Evolutionary conservation across 23 tunicate species (phyloP).

Genomic region (Oikopleura albicans): DNA sequence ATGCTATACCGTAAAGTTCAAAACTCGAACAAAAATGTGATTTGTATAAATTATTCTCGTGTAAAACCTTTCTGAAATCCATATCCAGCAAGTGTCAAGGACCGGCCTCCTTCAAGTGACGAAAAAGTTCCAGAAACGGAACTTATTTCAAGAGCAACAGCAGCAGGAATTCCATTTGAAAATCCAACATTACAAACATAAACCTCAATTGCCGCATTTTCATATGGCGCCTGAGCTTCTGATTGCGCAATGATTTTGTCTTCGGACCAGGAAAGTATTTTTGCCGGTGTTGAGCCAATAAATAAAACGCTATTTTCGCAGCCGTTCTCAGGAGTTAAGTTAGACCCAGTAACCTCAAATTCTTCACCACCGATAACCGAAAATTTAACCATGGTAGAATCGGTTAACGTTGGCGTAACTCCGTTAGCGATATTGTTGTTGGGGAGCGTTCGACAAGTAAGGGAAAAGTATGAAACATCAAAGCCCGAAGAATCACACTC

Average conservation of each 20-base stretch:
- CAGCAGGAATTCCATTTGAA: background rate
- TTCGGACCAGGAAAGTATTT: background rate
- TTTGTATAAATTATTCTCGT: too few relatives aligned
- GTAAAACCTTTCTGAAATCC: background rate
- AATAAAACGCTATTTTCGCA: background rate
- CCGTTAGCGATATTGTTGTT: background rate
- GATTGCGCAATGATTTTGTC: background rate
- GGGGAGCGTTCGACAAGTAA: background rate
- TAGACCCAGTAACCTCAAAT: background rate
- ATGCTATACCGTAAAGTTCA: too few relatives aligned
- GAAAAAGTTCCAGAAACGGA: background rate
- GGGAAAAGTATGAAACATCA: background rate
- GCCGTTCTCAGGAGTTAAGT: background rate
- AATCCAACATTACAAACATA: background rate
- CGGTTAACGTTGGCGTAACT: background rate
- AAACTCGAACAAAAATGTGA: too few relatives aligned
- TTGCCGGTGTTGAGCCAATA: background rate
- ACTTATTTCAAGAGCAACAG: background rate
- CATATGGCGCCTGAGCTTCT: background rate
- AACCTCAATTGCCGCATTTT: background rate
- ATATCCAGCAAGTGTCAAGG: background rate
- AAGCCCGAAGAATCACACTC: constrained; percentile 4
- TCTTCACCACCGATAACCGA: background rate
- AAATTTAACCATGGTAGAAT: background rate
- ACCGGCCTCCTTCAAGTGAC: background rate